Evolutionary conservation across 2,888 invertebrate species (phyloP).

Genomic region (Priocnemis perturbator): DNA sequence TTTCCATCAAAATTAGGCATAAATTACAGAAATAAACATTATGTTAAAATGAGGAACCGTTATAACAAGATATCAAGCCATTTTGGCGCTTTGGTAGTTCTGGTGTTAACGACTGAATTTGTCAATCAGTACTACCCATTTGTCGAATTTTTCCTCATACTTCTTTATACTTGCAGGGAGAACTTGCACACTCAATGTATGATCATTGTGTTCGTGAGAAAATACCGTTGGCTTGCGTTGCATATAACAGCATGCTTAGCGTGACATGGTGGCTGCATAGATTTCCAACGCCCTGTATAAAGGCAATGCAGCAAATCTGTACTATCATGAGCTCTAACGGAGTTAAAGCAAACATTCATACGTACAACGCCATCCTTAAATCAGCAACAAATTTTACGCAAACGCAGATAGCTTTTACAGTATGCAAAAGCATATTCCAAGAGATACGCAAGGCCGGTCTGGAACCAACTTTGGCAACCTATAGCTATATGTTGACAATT

Average conservation of each 20-base stretch:
- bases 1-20: too few relatives aligned
- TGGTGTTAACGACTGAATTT: slow-evolving; percentile 7
- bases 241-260: slow-evolving; percentile 83
- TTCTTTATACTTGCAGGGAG: slow-evolving; percentile 74
- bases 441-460: slow-evolving; percentile 84
- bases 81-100: too few relatives aligned
- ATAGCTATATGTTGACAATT: slow-evolving; percentile 77
- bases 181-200: slow-evolving; percentile 80
- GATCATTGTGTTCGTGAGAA: slow-evolving; percentile 82
- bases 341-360: slow-evolving; percentile 81
- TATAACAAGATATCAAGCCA: too few relatives aligned
- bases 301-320: slow-evolving; percentile 80
- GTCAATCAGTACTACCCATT: slow-evolving; percentile 13
- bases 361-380: slow-evolving; percentile 81
- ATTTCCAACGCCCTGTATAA: slow-evolving; percentile 46
- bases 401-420: slow-evolving; percentile 65
- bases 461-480: slow-evolving; percentile 85
- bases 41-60: too few relatives aligned
- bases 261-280: slow-evolving; percentile 81
- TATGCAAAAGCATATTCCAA: slow-evolving; percentile 75
- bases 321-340: slow-evolving; percentile 80
- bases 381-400: slow-evolving; percentile 71
- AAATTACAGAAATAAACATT: too few relatives aligned
- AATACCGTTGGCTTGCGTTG: slow-evolving; percentile 79
- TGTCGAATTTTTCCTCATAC: not conserved